A percentile compares a stretch with the other conserved stretches of the same genome.
phyloP scores from a whole-genome alignment of 2,113 vertebrate genomes.

The Peromyscus polionotus region DNA sequence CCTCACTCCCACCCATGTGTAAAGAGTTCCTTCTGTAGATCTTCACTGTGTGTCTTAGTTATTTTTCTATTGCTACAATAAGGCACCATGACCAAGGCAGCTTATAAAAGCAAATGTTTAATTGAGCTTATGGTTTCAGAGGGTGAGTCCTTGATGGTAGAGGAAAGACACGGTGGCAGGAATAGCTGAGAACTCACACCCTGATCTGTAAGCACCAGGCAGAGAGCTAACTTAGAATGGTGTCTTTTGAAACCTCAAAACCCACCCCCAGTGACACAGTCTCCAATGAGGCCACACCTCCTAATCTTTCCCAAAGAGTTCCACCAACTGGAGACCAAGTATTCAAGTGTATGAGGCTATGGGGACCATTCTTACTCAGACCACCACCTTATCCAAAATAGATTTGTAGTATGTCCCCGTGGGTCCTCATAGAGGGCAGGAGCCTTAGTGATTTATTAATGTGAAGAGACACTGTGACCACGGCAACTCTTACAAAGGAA shows the following conservation, averaged over 20 bases:
- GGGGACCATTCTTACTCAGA: not conserved
- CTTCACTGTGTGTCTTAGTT: not conserved
- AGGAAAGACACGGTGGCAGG: not conserved
- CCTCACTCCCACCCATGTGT: not conserved
- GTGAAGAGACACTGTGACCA: too few relatives aligned
- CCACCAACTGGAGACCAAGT: not conserved
- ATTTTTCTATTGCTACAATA: not conserved
- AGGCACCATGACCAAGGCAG: not conserved
- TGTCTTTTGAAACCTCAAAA: not conserved
- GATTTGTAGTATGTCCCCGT: too few relatives aligned
- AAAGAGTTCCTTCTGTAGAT: not conserved
- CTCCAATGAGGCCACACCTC: not conserved
- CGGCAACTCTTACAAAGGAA: not conserved
- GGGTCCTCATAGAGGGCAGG: fast-evolving
- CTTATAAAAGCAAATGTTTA: not conserved
- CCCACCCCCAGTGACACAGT: not conserved
- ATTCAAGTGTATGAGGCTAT: not conserved
- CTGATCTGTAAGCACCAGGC: not conserved
- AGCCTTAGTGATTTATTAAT: too few relatives aligned
- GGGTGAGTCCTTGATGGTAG: not conserved
- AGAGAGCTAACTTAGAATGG: not conserved
- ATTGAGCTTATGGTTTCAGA: not conserved
- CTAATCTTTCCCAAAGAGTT: not conserved
- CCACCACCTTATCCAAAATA: not conserved
- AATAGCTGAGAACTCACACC: not conserved